A percentile compares a stretch with the other conserved stretches of the same genome.
Evolutionary conservation across 2,113 vertebrate genomes (phyloP).

Genomic region (Etheostoma cragini): DNA sequence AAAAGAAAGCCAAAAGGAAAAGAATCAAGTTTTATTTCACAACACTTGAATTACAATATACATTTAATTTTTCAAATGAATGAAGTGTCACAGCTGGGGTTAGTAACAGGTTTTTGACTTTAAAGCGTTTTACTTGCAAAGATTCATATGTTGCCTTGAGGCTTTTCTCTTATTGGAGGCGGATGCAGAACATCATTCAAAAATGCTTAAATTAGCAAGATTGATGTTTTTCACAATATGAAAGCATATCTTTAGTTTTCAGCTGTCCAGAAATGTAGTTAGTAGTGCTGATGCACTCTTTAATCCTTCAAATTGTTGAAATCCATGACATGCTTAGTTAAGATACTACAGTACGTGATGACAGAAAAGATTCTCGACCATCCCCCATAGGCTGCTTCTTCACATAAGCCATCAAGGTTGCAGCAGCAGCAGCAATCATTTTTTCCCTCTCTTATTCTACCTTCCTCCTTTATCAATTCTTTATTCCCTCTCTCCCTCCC

Average conservation of each 20-base stretch:
- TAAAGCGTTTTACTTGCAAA: not conserved
- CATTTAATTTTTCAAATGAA: too few relatives aligned
- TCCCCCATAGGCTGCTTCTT: not conserved
- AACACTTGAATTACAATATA: too few relatives aligned
- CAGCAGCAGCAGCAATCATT: not conserved
- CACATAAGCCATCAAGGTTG: not conserved
- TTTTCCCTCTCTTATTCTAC: not conserved
- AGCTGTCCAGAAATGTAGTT: not conserved
- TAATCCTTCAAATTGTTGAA: conserved; percentile 40
- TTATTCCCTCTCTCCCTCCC: conserved; percentile 14
- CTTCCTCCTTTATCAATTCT: conserved; percentile 9
- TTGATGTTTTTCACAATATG: conserved; percentile 8
- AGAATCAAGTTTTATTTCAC: too few relatives aligned
- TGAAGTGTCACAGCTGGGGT: too few relatives aligned
- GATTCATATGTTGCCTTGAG: conserved; percentile 6
- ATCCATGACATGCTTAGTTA: conserved; percentile 42
- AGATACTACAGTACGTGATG: not conserved
- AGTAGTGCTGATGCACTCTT: conserved; percentile 1
- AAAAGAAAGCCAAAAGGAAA: too few relatives aligned
- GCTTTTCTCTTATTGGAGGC: not conserved
- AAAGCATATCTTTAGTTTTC: conserved; percentile 10
- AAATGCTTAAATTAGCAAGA: conserved; percentile 9
- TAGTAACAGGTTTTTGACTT: not conserved
- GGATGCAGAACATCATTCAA: conserved; percentile 6
- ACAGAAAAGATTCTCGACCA: conserved; percentile 15